Evolutionary conservation across 1,140 invertebrate genomes (phyloP), one percentile per base, ranked within the genome.

Genomic region (Helicoverpa zea): DNA sequence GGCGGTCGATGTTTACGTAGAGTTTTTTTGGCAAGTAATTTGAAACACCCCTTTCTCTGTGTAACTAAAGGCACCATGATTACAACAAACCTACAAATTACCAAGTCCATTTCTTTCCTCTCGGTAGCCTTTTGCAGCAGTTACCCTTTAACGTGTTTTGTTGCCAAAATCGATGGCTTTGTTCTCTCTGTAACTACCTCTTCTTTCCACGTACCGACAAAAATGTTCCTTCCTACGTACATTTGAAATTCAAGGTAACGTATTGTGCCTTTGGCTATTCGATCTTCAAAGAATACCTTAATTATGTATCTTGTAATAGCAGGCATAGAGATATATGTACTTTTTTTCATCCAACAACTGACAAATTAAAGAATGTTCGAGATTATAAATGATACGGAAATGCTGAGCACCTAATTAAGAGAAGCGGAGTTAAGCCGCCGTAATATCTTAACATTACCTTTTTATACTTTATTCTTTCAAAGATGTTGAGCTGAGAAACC

Each of bases 331-430:
- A 16, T 56, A 56, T 2, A 14, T n/a, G 14, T 30, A 4, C 13
- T 11, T 47, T 18, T 43, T 64, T 63, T 77, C n/a, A 52, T 52
- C 13, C 51, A 14, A 58, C 59, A 54, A 35, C 61, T 43, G 72
- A 52, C 35, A 58, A 72, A 79, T 79, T 66, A 51, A 54, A 72
- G 52, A 29, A 59, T 66, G 64, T 79, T 47, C 30, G 49, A 79
- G 56, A 79, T 51, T 59, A 56, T 72, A 64, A 63, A 77, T 77
- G 11, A 77, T 63, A 43, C 14, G 74, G 47, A 83, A 80, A 74
- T 75, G 79, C 75, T 70, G 81, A 82, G 59, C 76, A 61, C 52
- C 70, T 81, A 84, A 84, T 84, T 84, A 82, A 81, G 83, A 68
- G 74, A 52, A 52, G 74, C 73, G 51, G 47, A 61, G 64, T 61